A percentile compares a stretch with the other conserved stretches of the same genome.
Evolutionary conservation across 2,113 vertebrate genomes (phyloP).

Genomic region (Cnemophilus loriae): DNA sequence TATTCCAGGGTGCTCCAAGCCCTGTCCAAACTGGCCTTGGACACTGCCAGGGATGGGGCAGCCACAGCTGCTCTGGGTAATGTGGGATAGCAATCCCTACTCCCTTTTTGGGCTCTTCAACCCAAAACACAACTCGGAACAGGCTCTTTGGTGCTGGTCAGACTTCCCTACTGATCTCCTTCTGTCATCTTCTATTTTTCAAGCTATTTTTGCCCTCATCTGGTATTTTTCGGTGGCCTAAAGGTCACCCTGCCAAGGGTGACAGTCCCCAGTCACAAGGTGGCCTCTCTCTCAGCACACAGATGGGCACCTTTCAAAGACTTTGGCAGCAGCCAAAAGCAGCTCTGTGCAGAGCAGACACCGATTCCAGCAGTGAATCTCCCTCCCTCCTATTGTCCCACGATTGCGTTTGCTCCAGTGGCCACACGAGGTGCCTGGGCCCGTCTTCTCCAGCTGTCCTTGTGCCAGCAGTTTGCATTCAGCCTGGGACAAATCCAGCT

Average conservation of each 20-base stretch:
- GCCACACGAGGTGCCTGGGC: neutral
- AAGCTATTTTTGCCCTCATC: neutral
- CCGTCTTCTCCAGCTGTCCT: neutral
- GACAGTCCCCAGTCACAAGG: neutral
- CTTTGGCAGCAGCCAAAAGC: neutral
- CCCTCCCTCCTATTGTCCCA: neutral
- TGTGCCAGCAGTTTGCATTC: neutral
- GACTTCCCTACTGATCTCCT: neutral
- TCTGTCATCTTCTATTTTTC: neutral
- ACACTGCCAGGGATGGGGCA: neutral
- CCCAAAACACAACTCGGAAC: neutral
- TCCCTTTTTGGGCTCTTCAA: neutral
- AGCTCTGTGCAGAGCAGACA: neutral
- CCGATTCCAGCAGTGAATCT: neutral
- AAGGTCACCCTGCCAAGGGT: neutral
- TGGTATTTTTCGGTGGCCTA: neutral
- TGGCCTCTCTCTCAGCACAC: neutral
- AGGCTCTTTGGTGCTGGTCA: neutral
- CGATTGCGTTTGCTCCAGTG: neutral
- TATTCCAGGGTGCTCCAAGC: fast-evolving
- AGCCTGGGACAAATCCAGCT: neutral
- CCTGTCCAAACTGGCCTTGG: fast-evolving
- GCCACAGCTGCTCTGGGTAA: neutral
- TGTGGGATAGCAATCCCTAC: neutral
- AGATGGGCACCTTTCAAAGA: neutral